Base-by-base conservation (phyloP, 1,140 invertebrate genomes). In the Eufriesea mexicana region DNA sequence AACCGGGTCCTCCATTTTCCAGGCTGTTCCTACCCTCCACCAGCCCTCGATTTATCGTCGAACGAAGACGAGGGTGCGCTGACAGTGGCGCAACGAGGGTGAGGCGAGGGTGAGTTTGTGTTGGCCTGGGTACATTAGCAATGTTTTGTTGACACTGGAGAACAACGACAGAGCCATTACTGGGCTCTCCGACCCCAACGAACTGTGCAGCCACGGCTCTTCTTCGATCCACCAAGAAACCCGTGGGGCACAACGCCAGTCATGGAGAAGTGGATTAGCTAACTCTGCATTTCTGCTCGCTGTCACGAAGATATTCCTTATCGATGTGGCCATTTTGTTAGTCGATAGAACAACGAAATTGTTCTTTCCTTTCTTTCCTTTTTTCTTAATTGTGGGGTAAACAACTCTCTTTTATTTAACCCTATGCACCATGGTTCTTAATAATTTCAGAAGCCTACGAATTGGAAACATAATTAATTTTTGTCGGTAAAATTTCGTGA, bases 131-230 rank as follows among this genome's bases (percentile, higher is more conserved):
- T 90, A 91, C 91, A 91, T 92, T 92, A 92, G 90, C 87, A 91
- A 92, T 91, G 90, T 92, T 93, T 93, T 92, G 92, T 93, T 93
- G 92, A 92, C 91, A 92, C 82, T 89, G 84, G 89, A 83, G 88
- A 85, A 87, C 77, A 84, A 83, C 71, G 84, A 81, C 75, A 86
- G 88, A 88, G 89, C 91, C 91, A 93, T 92, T 93, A 93, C 89
- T 88, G 84, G 64, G 42, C 85, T 84, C 85, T 84, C 79, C 85
- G 71, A 80, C 77, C 76, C 84, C 62, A 14, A 16, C 54, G 35
- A 25, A 80, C 78, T 54, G 20, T 80, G 70, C 78, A 80, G 62
- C 62, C 61, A 74, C 59, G 79, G 68, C 78, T 77, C 45, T 76
- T 67, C 86, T 81, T 85, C 87, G 87, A 89, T 83, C 87, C 84